Conservation (phyloP, 2,888 invertebrate species). For the Ophioninae sp. region DNA sequence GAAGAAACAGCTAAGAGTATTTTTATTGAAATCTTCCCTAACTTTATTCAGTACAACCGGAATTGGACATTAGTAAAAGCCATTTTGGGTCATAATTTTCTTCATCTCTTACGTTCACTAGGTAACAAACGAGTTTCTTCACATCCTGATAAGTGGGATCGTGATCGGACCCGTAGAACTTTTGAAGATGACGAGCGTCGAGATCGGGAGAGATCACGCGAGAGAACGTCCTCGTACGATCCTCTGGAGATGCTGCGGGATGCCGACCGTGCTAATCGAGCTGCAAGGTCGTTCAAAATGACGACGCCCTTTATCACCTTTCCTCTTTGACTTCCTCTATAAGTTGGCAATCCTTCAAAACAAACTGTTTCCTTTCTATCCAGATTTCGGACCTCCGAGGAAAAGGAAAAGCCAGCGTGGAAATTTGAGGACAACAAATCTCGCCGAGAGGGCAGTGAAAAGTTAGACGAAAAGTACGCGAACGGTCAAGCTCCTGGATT, state of each 20-base stretch:
- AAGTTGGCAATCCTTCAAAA: not conserved
- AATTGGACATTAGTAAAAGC: not conserved
- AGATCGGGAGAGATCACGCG: conserved; percentile 67
- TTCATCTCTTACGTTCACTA: conserved; percentile 41
- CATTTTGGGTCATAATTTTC: conserved; percentile 1
- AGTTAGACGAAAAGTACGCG: conserved; percentile 68
- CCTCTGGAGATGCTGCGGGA: conserved; percentile 76
- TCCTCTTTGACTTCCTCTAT: not conserved
- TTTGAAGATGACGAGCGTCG: conserved; percentile 67
- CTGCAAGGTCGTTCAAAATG: conserved; percentile 43
- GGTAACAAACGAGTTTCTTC: conserved; percentile 66
- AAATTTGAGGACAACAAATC: conserved; percentile 69
- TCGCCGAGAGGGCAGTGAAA: conserved; percentile 68
- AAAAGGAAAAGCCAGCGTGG: conserved; percentile 69
- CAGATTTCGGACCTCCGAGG: conserved; percentile 69
- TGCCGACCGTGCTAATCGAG: conserved; percentile 53
- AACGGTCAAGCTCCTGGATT: conserved; percentile 67
- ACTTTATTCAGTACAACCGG: no score
- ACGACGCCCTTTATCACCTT: not conserved
- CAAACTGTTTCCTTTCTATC: not conserved
- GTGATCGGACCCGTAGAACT: conserved; percentile 69
- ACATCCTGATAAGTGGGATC: conserved; percentile 65
- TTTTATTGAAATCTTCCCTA: no score
- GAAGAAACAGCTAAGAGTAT: no score
- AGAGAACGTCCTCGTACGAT: conserved; percentile 72